Conservation (phyloP, 2,113 vertebrate genomes). For the Oxygymnocypris stewartii region DNA sequence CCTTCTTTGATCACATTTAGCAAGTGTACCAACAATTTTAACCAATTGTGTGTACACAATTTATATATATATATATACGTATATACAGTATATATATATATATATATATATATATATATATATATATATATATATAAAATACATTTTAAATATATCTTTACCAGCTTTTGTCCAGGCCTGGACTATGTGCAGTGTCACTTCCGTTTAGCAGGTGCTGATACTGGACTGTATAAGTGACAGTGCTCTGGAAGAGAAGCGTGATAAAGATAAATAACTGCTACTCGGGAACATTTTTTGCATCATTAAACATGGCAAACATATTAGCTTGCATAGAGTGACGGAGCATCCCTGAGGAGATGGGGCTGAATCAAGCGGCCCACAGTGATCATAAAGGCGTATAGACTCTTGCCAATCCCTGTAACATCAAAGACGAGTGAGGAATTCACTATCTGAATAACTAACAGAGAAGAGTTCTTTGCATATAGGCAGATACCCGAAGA, state of each 20-base stretch:
- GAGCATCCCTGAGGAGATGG: constrained; percentile 86
- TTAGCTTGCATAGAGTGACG: constrained; percentile 86
- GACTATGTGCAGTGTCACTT: constrained; percentile 27
- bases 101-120: not conserved
- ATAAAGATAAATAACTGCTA: constrained; percentile 95
- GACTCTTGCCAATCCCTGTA: constrained; percentile 79
- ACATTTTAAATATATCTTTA: not conserved
- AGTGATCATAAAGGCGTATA: constrained; percentile 82
- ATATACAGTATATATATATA: no score
- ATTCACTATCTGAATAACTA: constrained; percentile 82
- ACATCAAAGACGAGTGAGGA: constrained; percentile 81
- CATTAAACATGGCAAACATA: constrained; percentile 92
- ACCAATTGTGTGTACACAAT: no score
- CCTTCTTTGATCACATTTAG: no score
- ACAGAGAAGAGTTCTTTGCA: constrained; percentile 70
- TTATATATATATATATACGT: no score
- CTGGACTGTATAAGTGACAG: constrained; percentile 78
- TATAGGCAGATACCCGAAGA: constrained; percentile 67
- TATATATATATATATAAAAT: not conserved
- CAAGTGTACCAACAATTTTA: no score
- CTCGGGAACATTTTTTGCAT: constrained; percentile 91
- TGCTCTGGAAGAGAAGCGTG: constrained; percentile 77
- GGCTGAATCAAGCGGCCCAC: constrained; percentile 84
- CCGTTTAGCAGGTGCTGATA: constrained; percentile 60
- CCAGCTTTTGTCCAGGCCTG: not conserved